Evolutionary conservation across 2,113 vertebrate genomes (phyloP).

Genomic region (Rhombomys opimus): DNA sequence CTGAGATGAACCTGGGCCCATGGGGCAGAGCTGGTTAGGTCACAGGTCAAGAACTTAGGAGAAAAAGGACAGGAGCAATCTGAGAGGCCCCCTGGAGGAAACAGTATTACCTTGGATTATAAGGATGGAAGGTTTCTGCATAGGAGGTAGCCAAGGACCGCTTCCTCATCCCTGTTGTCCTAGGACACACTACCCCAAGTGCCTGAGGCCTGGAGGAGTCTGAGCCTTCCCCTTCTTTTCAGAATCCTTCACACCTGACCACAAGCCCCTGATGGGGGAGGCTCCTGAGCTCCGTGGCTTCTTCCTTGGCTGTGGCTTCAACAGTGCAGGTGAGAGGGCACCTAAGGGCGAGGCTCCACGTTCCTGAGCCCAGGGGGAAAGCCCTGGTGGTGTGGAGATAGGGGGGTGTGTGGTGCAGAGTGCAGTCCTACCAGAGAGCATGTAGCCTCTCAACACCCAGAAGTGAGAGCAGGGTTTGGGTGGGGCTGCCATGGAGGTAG

Average conservation of each 20-base stretch:
- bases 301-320: conserved; percentile 98
- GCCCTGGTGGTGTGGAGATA: background rate
- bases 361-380: background rate
- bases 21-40: accelerated
- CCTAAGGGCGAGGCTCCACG: accelerated
- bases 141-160: background rate
- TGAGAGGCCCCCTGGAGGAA: background rate
- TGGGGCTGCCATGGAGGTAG: background rate
- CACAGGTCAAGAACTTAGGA: accelerated
- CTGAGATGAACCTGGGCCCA: accelerated
- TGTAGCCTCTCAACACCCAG: background rate
- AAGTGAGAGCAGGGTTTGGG: accelerated
- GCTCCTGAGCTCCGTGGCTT: conserved; percentile 95
- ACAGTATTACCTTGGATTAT: accelerated
- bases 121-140: background rate
- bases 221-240: conserved; percentile 20
- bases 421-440: background rate
- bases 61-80: too few species aligned
- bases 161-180: accelerated
- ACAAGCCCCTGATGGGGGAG: conserved; percentile 98
- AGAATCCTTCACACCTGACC: conserved; percentile 98
- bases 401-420: background rate
- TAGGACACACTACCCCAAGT: background rate
- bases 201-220: accelerated
- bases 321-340: conserved; percentile 93